Percentiles rank a stretch among this genome's conserved stretches.
Conservation (phyloP, 2,888 invertebrate species). For the Caradrina kadenii region DNA sequence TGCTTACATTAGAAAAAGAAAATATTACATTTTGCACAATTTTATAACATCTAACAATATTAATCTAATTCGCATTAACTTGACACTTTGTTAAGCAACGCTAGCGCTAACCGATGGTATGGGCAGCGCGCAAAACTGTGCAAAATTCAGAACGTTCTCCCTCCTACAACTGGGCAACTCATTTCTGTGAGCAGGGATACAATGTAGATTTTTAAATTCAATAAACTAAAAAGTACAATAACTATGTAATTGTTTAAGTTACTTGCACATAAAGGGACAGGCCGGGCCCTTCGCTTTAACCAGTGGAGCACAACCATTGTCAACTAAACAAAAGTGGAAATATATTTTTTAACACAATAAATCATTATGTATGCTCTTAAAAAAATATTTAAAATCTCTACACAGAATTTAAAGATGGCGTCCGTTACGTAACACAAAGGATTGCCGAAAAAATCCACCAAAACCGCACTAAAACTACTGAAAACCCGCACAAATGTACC, state of each 20-base stretch:
- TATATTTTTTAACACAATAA: neutral
- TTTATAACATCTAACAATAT: neutral
- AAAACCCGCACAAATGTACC: constrained; percentile 22
- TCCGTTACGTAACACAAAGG: constrained; percentile 10
- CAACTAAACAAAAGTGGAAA: neutral
- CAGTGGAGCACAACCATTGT: neutral
- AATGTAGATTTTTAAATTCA: neutral
- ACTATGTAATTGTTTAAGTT: neutral
- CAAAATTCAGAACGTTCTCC: constrained; percentile 5
- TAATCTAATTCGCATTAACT: neutral
- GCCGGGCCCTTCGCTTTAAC: neutral
- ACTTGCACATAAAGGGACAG: neutral
- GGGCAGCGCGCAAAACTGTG: constrained; percentile 17
- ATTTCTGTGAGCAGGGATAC: neutral
- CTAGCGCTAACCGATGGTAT: neutral
- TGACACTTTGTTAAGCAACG: neutral
- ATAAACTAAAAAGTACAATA: neutral
- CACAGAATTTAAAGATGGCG: constrained; percentile 15
- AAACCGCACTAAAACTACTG: neutral
- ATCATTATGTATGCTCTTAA: neutral
- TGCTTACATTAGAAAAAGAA: neutral
- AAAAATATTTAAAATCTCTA: constrained; percentile 17
- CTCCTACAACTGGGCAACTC: neutral
- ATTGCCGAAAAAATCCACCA: neutral
- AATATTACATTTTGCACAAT: neutral